Conservation (phyloP, 2,797 vertebrate species). For the Morelia viridis region DNA sequence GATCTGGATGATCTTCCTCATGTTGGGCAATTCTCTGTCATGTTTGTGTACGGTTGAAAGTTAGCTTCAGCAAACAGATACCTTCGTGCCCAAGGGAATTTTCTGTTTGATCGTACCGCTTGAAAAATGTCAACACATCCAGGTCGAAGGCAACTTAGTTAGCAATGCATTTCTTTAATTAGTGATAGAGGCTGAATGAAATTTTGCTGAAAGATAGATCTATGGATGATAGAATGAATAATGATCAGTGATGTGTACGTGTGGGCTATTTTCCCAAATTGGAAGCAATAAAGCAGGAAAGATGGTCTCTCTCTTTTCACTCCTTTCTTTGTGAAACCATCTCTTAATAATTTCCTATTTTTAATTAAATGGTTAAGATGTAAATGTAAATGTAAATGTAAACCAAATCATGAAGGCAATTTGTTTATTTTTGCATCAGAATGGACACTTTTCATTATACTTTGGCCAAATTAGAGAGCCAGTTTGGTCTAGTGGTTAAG, state of each 20-base stretch:
- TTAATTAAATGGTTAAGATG: background rate
- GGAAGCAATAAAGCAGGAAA: background rate
- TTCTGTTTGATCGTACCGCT: background rate
- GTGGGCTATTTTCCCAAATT: background rate
- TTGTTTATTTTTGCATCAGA: background rate
- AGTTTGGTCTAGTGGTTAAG: too few relatives aligned
- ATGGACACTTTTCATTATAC: background rate
- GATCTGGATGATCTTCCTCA: background rate
- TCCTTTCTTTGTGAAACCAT: background rate
- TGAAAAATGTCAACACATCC: constrained; percentile 4
- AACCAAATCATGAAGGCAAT: background rate
- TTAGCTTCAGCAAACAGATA: constrained; percentile 33
- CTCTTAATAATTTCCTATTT: background rate
- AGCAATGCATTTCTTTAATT: background rate
- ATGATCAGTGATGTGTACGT: background rate
- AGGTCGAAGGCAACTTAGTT: background rate
- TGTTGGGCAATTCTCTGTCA: constrained; percentile 16
- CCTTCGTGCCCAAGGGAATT: background rate
- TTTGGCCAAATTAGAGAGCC: too few relatives aligned
- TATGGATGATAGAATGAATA: background rate
- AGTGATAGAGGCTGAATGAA: background rate
- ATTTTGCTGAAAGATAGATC: background rate
- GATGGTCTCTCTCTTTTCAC: background rate
- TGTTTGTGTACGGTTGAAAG: constrained; percentile 25
- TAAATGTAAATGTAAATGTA: too few relatives aligned